phyloP scores from a whole-genome alignment of 2,888 invertebrate species.

The Sarcophaga carnaria region DNA sequence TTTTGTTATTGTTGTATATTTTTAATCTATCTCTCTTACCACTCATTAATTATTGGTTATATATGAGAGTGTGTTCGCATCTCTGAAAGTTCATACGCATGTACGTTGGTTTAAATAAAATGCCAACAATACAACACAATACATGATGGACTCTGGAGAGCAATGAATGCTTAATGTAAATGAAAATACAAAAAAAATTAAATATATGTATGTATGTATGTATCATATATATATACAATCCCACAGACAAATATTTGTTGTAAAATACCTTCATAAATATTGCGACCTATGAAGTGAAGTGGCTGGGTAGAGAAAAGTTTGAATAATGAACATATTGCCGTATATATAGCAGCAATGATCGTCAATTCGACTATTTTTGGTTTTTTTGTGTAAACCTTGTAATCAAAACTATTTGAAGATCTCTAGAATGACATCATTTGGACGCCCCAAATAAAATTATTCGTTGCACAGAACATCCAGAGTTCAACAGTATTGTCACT shows the following conservation, averaged over 20 bases:
- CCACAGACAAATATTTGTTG: slow-evolving; percentile 11
- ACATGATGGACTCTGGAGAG: slow-evolving; percentile 53
- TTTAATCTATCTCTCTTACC: slow-evolving; percentile 65
- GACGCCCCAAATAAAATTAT: too few species aligned
- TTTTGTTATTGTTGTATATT: slow-evolving; percentile 27
- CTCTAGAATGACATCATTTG: too few species aligned
- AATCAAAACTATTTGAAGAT: too few species aligned
- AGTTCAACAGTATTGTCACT: too few species aligned
- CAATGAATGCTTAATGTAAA: slow-evolving; percentile 62
- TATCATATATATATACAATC: not conserved
- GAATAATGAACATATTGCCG: not conserved
- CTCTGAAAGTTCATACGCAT: not conserved
- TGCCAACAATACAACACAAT: slow-evolving; percentile 23
- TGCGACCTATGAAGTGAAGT: not conserved
- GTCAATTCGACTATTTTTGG: too few species aligned
- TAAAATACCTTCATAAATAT: slow-evolving; percentile 53
- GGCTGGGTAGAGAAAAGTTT: not conserved
- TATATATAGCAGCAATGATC: too few species aligned
- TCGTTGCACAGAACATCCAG: too few species aligned
- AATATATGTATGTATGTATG: not conserved
- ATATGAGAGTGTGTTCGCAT: not conserved
- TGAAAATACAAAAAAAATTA: slow-evolving; percentile 13
- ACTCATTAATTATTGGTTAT: slow-evolving; percentile 62
- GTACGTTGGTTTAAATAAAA: not conserved
- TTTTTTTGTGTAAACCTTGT: too few species aligned